A percentile compares a stretch with the other conserved stretches of the same genome.
These are phyloP conservation scores for Caenorhabditis parvicauda DNA, from an alignment of 2,888 invertebrate species.

Conservation along the genomic window DNA sequence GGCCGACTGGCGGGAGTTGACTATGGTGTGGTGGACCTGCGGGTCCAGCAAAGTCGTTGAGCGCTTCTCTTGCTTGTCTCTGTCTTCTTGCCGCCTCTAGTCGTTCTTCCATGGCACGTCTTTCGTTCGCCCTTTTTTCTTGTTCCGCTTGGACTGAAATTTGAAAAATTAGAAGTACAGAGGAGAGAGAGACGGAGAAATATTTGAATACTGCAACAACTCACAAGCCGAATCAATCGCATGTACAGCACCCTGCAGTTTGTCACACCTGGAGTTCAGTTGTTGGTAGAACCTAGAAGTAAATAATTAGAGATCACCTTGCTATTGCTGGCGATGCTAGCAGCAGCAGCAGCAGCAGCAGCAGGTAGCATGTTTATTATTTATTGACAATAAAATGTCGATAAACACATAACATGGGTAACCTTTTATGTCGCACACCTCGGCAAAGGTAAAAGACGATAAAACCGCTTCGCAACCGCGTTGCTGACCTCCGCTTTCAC, in stretches of 20 bases:
- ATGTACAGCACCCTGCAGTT: constrained; percentile 35
- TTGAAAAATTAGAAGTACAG: neutral
- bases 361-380: too few species aligned
- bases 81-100: constrained; percentile 21
- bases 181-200: neutral
- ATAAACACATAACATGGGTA: too few species aligned
- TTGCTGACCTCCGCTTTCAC: too few species aligned
- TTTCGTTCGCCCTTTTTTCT: constrained; percentile 26
- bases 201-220: constrained; percentile 5
- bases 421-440: too few species aligned
- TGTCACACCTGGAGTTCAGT: constrained; percentile 27
- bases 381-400: too few species aligned
- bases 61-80: constrained; percentile 27
- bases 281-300: constrained; percentile 27
- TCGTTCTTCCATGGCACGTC: constrained; percentile 29
- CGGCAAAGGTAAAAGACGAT: too few species aligned
- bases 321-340: too few species aligned
- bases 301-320: neutral
- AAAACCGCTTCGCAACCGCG: too few species aligned
- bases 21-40: neutral
- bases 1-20: constrained; percentile 6
- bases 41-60: constrained; percentile 33
- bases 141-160: constrained; percentile 34
- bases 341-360: too few species aligned
- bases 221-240: constrained; percentile 42